Conservation (phyloP, 2,113 vertebrate species). For the Zapornia atra region DNA sequence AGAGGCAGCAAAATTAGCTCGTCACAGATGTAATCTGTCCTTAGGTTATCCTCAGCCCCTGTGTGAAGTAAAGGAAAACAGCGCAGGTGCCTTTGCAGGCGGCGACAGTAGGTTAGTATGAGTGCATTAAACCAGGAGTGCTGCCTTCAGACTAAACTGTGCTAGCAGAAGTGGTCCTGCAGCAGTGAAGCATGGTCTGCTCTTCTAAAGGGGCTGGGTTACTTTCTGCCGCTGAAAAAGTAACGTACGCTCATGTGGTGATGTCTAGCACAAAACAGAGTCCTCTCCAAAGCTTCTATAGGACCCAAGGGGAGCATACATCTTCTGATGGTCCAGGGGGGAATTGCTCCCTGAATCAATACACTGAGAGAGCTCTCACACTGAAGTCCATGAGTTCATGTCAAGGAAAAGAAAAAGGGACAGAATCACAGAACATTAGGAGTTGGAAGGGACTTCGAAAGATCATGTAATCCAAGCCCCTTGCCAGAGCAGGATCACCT, state of each 20-base stretch:
- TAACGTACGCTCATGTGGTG: background rate
- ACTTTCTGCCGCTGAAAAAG: background rate
- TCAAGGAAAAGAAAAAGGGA: background rate
- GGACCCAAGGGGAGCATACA: rapidly evolving
- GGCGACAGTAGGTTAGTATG: background rate
- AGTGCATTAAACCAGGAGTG: background rate
- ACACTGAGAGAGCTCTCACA: background rate
- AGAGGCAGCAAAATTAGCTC: conserved; percentile 18
- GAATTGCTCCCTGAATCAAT: background rate
- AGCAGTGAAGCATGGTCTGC: background rate
- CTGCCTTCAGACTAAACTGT: background rate
- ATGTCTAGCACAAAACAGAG: background rate
- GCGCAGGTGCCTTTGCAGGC: background rate
- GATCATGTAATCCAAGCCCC: no score
- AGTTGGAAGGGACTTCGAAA: no score
- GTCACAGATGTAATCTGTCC: background rate
- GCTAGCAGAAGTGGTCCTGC: background rate
- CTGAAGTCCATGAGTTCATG: background rate
- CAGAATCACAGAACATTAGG: no score
- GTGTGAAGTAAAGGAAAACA: background rate
- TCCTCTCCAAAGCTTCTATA: background rate
- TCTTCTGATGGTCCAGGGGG: background rate
- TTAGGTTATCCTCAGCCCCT: background rate
- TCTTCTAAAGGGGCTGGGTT: background rate
- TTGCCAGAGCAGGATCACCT: no score